These are phyloP conservation scores for Pteropus alecto DNA, from an alignment of 2,113 vertebrate genomes.

Conservation along the genomic window DNA sequence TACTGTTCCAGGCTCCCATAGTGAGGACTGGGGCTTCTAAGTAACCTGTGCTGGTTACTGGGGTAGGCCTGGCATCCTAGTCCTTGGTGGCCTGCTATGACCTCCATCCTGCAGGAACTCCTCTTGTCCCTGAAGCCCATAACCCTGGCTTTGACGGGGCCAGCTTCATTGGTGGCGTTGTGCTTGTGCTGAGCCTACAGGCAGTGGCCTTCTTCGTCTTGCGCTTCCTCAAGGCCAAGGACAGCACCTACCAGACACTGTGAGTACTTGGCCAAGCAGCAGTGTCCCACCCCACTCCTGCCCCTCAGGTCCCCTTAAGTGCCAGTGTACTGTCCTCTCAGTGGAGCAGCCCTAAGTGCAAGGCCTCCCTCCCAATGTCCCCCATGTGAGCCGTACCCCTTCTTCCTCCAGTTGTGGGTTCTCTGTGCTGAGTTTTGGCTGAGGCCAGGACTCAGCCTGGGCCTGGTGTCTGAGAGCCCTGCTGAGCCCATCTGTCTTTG, in stretches of 20 bases:
- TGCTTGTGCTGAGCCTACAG: conserved; percentile 92
- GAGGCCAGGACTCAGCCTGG: background rate
- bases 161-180: conserved; percentile 94
- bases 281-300: rapidly evolving
- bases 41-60: background rate
- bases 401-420: background rate
- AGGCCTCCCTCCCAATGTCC: background rate
- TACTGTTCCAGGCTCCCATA: background rate
- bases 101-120: conserved; percentile 50
- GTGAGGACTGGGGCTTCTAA: background rate
- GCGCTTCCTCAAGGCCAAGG: conserved; percentile 94
- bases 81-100: background rate
- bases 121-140: conserved; percentile 75
- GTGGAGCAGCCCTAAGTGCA: background rate
- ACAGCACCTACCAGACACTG: conserved; percentile 95
- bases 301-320: background rate
- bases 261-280: conserved; percentile 81
- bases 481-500: conserved; percentile 49
- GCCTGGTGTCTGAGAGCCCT: background rate
- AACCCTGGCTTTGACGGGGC: conserved; percentile 91
- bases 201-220: conserved; percentile 88
- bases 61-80: background rate
- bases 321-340: background rate
- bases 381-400: background rate
- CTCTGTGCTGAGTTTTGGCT: background rate